Base-by-base conservation (phyloP, 2,888 invertebrate genomes). In the Elysia crispata region DNA sequence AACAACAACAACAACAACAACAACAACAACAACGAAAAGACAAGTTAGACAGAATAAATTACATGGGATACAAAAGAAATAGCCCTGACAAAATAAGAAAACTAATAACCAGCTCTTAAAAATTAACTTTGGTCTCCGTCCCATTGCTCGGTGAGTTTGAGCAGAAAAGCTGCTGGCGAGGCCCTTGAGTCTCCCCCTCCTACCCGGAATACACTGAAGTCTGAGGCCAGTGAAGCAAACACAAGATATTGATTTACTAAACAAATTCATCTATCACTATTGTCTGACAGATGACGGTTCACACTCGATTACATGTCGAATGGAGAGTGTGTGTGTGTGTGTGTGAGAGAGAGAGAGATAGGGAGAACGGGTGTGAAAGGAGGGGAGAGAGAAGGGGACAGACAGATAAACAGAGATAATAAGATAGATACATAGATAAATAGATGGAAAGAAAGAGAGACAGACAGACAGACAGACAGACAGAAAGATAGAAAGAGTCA, bases 401-500 rank as follows among this genome's bases (percentile, higher is more conserved):
- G 41, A 28, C 3, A 25, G 60, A 30, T 6, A 41, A 15, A 23
- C 23, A 66, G 49, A 41, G 75, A 23, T 5, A 33, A 23, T 15
- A 11, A 60, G 23, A 33, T 1, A 62, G 75, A 75, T 1, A 62
- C 15, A 62, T 1, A 75, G 31, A 33, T 1, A 60, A 31, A 57
- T 30, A 62, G 1, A 75, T 60, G 60, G 23, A 20, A 33, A 60
- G 1, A 8, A 25, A 31, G 11, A 15, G n/a, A 60, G n/a, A 62
- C n/a, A 31, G n/a, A 75, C 8, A 31, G 31, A 60, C 60, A 60
- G 31, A 31, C n/a, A 75, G 25, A 62, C 1, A 62, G 28, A 75
- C 30, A 33, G 25, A 62, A 23, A 75, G 60, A 60, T 30, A 28
- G 31, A 30, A 23, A 75, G 31, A 25, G 81, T 81, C 5, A 73